Percentiles rank a stretch among this genome's conserved stretches.
These are phyloP conservation scores for Cairina moschata DNA, from an alignment of 2,113 vertebrate species.

Conservation along the genomic window DNA sequence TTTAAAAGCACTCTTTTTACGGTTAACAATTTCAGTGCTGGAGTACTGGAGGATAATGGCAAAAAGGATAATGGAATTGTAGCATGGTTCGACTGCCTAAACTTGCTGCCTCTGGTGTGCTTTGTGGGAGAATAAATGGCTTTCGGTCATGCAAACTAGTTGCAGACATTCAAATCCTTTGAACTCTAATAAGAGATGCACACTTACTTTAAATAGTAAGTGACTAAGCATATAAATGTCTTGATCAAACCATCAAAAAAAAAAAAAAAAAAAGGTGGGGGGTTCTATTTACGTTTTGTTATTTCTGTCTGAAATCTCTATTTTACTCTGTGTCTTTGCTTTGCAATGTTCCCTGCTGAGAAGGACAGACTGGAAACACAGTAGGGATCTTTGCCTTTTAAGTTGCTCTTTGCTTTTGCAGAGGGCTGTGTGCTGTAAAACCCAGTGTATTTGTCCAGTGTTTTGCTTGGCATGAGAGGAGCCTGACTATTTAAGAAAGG, in stretches of 20 bases:
- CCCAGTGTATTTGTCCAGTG: neutral
- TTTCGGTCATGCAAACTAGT: constrained; percentile 45
- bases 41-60: neutral
- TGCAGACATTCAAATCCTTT: constrained; percentile 26
- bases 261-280: neutral
- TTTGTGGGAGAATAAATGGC: neutral
- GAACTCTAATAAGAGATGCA: constrained; percentile 31
- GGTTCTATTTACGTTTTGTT: constrained; percentile 38
- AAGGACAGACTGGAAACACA: constrained; percentile 43
- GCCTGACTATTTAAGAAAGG: constrained; percentile 7
- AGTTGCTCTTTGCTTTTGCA: constrained; percentile 46
- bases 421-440: neutral
- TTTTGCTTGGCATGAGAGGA: neutral
- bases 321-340: constrained; percentile 13
- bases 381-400: constrained; percentile 40
- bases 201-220: constrained; percentile 39
- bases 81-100: neutral
- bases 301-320: constrained; percentile 47
- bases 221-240: constrained; percentile 31
- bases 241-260: constrained; percentile 1
- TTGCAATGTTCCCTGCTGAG: constrained; percentile 32
- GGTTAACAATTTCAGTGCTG: neutral
- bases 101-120: neutral
- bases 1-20: neutral
- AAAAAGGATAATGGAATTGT: constrained; percentile 5